Evolutionary conservation across 1,140 invertebrate species (phyloP).

Genomic region (Magallana gigas): DNA sequence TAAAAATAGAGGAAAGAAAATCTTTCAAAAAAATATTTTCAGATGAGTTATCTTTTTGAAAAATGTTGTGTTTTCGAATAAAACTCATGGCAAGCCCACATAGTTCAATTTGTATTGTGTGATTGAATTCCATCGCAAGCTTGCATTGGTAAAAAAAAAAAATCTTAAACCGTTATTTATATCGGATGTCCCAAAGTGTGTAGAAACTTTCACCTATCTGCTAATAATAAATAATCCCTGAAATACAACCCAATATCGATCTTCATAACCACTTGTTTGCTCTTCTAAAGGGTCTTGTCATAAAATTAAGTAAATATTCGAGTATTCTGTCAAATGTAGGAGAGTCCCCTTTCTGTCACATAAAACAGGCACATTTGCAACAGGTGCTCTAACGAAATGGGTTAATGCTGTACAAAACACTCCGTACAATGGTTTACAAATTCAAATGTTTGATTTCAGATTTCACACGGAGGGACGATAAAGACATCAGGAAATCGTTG

Average conservation of each 20-base stretch:
- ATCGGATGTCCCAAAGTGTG: neutral
- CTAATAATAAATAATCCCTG: neutral
- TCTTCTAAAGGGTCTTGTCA: neutral
- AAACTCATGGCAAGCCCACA: no score
- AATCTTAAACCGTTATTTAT: neutral
- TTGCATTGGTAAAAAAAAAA: no score
- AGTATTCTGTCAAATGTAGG: no score
- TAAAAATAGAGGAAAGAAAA: neutral
- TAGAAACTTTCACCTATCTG: slow-evolving; percentile 9
- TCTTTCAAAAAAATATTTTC: no score
- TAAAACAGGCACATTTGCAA: no score
- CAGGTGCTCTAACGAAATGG: no score
- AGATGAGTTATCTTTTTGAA: no score
- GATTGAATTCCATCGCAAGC: neutral
- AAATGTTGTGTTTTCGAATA: no score
- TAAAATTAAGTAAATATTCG: neutral
- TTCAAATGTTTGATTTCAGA: slow-evolving; percentile 30
- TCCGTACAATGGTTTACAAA: no score
- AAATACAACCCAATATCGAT: slow-evolving; percentile 20
- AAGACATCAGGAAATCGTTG: slow-evolving; percentile 51
- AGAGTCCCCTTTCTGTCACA: no score
- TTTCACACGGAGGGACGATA: slow-evolving; percentile 41
- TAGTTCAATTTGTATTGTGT: no score
- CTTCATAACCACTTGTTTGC: neutral
- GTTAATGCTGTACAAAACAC: no score